Percentiles rank a stretch among this genome's conserved stretches.
Conservation (phyloP, 2,888 invertebrate genomes). For the Sialis lutaria region DNA sequence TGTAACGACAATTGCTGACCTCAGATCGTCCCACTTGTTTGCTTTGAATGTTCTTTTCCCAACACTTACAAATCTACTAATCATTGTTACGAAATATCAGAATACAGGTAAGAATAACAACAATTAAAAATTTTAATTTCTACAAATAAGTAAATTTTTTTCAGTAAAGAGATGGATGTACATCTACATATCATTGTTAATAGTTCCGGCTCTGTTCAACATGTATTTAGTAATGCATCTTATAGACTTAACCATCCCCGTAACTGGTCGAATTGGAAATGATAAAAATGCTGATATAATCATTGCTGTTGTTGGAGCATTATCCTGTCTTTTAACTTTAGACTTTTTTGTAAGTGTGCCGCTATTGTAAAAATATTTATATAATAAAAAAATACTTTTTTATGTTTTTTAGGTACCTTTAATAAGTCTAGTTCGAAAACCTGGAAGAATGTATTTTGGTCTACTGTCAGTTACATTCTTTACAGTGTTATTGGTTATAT, state of each 20-base stretch:
- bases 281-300: not conserved
- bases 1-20: constrained; percentile 15
- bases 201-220: not conserved
- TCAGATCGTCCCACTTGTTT: constrained; percentile 20
- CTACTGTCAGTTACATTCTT: not conserved
- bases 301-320: not conserved
- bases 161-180: constrained; percentile 2
- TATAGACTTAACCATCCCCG: not conserved
- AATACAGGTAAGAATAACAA: constrained; percentile 14
- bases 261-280: constrained; percentile 3
- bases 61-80: constrained; percentile 15
- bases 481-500: not conserved
- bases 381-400: not conserved
- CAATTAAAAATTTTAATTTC: too few species aligned
- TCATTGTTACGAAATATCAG: constrained; percentile 13
- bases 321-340: not conserved
- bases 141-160: not conserved
- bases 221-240: not conserved
- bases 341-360: not conserved
- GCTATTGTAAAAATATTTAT: not conserved
- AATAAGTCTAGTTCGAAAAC: not conserved
- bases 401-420: not conserved
- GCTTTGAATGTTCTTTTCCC: constrained; percentile 20
- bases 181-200: not conserved
- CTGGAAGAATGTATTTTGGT: not conserved